These are phyloP conservation scores for Ariopsis seemanni DNA, from an alignment of 2,113 vertebrate genomes.

Conservation along the genomic window DNA sequence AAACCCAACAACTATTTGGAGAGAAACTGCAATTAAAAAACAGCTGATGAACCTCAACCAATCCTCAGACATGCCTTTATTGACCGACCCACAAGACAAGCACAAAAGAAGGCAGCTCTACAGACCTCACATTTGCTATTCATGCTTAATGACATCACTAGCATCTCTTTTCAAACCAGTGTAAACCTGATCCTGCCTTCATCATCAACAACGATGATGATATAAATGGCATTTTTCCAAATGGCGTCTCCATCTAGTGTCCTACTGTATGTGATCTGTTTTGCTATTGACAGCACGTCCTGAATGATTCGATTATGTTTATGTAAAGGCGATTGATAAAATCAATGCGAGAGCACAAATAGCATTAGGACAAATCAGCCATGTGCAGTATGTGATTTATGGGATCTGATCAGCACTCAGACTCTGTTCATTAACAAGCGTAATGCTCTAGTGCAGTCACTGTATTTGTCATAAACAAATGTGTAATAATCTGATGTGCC, in stretches of 20 bases:
- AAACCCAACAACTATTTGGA: neutral
- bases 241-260: neutral
- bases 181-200: constrained; percentile 21
- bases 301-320: constrained; percentile 3
- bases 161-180: constrained; percentile 35
- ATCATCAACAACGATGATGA: neutral
- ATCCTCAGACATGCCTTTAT: constrained; percentile 66
- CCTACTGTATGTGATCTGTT: neutral
- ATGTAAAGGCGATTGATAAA: constrained; percentile 8
- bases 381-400: constrained; percentile 26
- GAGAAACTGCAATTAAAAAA: neutral
- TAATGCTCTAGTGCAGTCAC: constrained; percentile 12
- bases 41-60: neutral
- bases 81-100: constrained; percentile 52
- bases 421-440: constrained; percentile 15
- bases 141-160: constrained; percentile 66
- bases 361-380: constrained; percentile 26
- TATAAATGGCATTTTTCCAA: neutral
- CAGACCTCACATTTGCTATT: constrained; percentile 73
- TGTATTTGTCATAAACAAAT: constrained; percentile 6
- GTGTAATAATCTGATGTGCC: constrained; percentile 14
- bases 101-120: constrained; percentile 64
- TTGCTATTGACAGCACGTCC: constrained; percentile 6
- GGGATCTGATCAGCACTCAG: constrained; percentile 9
- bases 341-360: constrained; percentile 12